Evolutionary conservation across 2,888 invertebrate species (phyloP).

Genomic region (Pardosa pseudoannulata): DNA sequence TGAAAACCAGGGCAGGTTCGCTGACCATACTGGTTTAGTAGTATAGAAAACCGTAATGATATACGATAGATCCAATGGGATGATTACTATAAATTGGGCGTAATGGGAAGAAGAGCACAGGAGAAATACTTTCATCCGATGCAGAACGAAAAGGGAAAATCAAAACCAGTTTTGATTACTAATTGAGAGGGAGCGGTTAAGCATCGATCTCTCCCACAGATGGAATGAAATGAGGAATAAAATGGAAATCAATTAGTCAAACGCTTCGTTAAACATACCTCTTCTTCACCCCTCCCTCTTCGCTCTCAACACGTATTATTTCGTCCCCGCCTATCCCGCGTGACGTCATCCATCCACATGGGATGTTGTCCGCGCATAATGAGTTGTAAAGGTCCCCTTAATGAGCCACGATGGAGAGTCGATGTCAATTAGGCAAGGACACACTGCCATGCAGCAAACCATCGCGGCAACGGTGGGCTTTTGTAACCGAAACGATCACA

Average conservation of each 20-base stretch:
- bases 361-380: constrained; percentile 42
- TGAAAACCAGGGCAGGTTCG: too few species aligned
- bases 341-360: constrained; percentile 62
- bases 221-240: neutral
- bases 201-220: neutral
- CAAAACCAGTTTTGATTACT: neutral
- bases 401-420: constrained; percentile 26
- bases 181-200: neutral
- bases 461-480: neutral
- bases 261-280: neutral
- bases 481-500: neutral
- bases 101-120: too few species aligned
- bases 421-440: constrained; percentile 36
- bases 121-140: too few species aligned
- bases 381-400: constrained; percentile 34
- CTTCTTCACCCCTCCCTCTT: too few species aligned
- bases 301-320: neutral
- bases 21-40: too few species aligned
- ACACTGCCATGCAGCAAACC: constrained; percentile 12
- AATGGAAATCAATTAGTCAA: constrained; percentile 23
- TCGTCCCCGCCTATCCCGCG: neutral
- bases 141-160: too few species aligned
- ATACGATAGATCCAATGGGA: too few species aligned
- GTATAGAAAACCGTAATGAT: too few species aligned
- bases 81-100: too few species aligned